Evolutionary conservation across 2,113 vertebrate species (phyloP), one percentile per base, ranked within the genome.

Genomic region (Tachysurus vachellii): DNA sequence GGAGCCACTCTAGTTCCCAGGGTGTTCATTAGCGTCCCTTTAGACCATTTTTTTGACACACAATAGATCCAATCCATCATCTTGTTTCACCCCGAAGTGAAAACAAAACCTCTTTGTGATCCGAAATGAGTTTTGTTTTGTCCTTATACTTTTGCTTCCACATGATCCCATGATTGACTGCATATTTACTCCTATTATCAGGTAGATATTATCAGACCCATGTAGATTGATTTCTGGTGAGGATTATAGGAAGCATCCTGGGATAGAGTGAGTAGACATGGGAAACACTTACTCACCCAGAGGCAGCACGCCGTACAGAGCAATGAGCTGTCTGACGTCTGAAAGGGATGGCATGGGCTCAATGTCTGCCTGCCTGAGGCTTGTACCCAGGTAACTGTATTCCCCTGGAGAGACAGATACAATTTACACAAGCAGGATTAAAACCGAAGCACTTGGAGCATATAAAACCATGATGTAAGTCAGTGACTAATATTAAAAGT

Each of bases 321-420:
- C 70, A 59, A 97, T 85, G 3, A 97, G 96, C 92, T 97, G 96
- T 0, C 94, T 92, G 86, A 97, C 93, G 0, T 96, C 95, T 16
- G 93, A 93, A 0, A 96, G 94, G 0, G 96, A 96, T 61, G 96
- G 96, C 96, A 95, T 82, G 54, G 96, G 96, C 77, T 97, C 96
- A 44, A 90, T 76, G 6, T 92, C 89, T 8, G 84, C 54, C 85
- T 94, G 94, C 10, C 86, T 93, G 5, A 95, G 93, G 0, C 89
- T 89, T 0, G 92, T 95, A 16, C 95, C 95, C 94, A 96, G 83
- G 82, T 95, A 96, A 91, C 92, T 94, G 87, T 93, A 94, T 71
- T 96, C 95, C 1, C 96, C 97, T 97, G 92, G 76, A 88, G 64
- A 85, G 47, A 86, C 1, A 47, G 47, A 83, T 50, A 77, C 17